Evolutionary conservation across 2,113 vertebrate species (phyloP).

Genomic region (Etheostoma cragini): DNA sequence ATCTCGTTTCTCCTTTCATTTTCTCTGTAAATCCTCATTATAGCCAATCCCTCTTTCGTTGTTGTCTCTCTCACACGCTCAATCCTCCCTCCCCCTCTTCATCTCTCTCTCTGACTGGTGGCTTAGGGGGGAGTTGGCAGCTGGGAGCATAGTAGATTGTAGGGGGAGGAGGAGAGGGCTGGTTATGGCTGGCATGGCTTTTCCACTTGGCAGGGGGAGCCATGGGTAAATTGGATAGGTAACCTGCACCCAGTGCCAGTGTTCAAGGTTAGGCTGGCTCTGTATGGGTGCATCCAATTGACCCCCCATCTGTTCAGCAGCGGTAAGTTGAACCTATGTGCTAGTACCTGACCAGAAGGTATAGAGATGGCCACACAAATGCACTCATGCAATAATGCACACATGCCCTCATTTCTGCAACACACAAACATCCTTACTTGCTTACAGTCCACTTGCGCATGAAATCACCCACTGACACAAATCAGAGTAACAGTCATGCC

Average conservation of each 20-base stretch:
- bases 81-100: constrained; percentile 44
- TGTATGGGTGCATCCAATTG: constrained; percentile 55
- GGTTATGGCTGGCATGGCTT: constrained; percentile 64
- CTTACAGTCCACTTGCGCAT: constrained; percentile 36
- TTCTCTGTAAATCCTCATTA: constrained; percentile 65
- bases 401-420: constrained; percentile 27
- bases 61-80: constrained; percentile 38
- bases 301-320: constrained; percentile 79
- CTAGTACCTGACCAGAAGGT: constrained; percentile 36
- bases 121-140: constrained; percentile 72
- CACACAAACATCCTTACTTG: constrained; percentile 15
- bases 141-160: constrained; percentile 44
- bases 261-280: constrained; percentile 71
- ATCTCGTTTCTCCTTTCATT: constrained; percentile 53
- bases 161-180: constrained; percentile 28
- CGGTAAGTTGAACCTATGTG: constrained; percentile 45
- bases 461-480: constrained; percentile 61
- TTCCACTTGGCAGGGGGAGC: constrained; percentile 56
- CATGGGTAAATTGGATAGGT: constrained; percentile 68
- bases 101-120: constrained; percentile 46
- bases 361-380: constrained; percentile 7
- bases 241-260: constrained; percentile 66
- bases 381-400: constrained; percentile 36
- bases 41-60: constrained; percentile 43
- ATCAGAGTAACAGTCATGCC: constrained; percentile 40